Base-by-base conservation (phyloP, 2,888 invertebrate species). In the Cheilosia urbana region DNA sequence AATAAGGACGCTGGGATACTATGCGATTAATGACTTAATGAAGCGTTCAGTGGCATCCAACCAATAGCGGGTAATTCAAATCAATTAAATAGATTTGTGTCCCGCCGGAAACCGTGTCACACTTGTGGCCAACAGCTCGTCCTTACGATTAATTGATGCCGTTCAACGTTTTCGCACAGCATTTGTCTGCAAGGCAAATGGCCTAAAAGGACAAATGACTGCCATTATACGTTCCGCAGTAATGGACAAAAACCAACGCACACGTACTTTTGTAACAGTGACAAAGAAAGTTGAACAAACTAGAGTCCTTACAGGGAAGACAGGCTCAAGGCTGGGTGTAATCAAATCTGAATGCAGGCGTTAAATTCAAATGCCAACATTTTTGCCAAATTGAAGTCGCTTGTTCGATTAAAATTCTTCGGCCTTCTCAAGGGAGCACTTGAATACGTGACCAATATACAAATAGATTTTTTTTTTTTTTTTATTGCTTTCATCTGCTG, bases 321-420 rank as follows among this genome's bases (percentile, higher is more conserved):
- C n/a, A 15, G 34, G 58, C 11, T 37, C 55, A 57, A 37, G 34
- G 37, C 47, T 37, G 13, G n/a, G 51, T 24, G 45, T 51, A 72
- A 72, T 55, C 62, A 69, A 78, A 78, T 65, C 27, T 60, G 49
- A 51, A 53, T 73, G 51, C 58, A 37, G 21, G 27, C 47, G 60
- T 75, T 72, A 71, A 76, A 85, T 85, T 85, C 77, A 80, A 85
- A 85, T 85, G 76, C 85, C 80, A 85, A 85, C 80, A 85, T 85
- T 76, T 85, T 62, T 58, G 63, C 49, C 58, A 84, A 84, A 79
- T 84, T 79, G 58, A 75, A 85, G 71, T 77, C 80, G 72, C 80
- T 80, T 76, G 76, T 85, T 85, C 85, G 85, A 85, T 85, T 85
- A 85, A 85, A 85, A 85, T 80, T 80, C 80, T 42, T 62, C 34